Evolutionary conservation across 2,113 vertebrate species (phyloP).

Genomic region (Aphyosemion australe): DNA sequence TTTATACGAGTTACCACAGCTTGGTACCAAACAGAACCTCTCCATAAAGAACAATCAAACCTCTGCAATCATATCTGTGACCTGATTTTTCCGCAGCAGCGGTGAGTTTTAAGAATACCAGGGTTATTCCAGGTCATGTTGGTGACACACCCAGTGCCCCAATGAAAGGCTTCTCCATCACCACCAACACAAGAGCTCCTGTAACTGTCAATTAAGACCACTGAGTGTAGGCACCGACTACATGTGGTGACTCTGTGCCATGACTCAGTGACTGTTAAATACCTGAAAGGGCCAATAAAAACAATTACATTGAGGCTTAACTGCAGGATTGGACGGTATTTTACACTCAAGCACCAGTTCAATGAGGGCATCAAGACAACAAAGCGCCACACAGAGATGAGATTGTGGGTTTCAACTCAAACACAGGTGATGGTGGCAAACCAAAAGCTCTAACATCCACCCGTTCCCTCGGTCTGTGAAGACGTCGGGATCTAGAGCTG

Average conservation of each 20-base stretch:
- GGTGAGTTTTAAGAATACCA: conserved; percentile 16
- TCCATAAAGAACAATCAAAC: conserved; percentile 10
- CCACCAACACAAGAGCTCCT: conserved; percentile 40
- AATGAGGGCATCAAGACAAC: conserved; percentile 26
- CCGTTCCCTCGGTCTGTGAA: conserved; percentile 35
- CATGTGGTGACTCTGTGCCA: conserved; percentile 45
- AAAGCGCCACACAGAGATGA: conserved; percentile 10
- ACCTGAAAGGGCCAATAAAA: conserved; percentile 52
- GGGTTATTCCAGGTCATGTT: conserved; percentile 60
- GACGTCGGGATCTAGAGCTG: conserved; percentile 32
- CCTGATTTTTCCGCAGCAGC: conserved; percentile 14
- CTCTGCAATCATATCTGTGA: conserved; percentile 25
- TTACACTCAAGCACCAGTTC: conserved; percentile 15
- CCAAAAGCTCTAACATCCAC: conserved; percentile 39
- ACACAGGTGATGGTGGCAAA: conserved; percentile 45
- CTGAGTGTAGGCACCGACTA: conserved; percentile 34
- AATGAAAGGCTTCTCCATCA: conserved; percentile 58
- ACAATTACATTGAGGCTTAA: conserved; percentile 21
- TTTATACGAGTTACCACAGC: neutral
- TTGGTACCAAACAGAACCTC: neutral
- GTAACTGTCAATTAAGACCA: conserved; percentile 53
- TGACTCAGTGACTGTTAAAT: conserved; percentile 50
- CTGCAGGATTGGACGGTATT: conserved; percentile 17
- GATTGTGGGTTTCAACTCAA: conserved; percentile 39
- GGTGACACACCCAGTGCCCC: conserved; percentile 53